Evolutionary conservation across 2,888 invertebrate genomes (phyloP).

Genomic region (Spialia ferax): DNA sequence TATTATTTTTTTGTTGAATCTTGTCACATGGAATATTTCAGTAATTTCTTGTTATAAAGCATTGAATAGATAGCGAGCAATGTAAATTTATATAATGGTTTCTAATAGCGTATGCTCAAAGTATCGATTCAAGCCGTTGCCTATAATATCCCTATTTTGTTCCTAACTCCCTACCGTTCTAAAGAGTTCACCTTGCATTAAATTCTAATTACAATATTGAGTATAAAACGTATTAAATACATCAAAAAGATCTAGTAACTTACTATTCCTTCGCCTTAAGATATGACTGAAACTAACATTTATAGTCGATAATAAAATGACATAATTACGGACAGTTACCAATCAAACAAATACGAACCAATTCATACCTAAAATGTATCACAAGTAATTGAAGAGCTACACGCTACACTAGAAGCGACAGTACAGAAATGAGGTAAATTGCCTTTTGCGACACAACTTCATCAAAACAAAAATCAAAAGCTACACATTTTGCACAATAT

Average conservation of each 20-base stretch:
- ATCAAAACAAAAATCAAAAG: background rate
- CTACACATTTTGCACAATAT: too few species aligned
- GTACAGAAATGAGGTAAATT: background rate
- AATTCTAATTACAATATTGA: conserved; percentile 74
- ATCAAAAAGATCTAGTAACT: conserved; percentile 76
- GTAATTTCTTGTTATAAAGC: background rate
- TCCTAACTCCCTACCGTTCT: conserved; percentile 56
- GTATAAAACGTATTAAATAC: conserved; percentile 85
- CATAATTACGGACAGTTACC: background rate
- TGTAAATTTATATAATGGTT: conserved; percentile 3
- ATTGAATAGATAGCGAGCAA: conserved; percentile 26
- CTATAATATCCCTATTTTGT: conserved; percentile 52
- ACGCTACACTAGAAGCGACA: conserved; percentile 15
- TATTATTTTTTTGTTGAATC: background rate
- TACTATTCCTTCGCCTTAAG: conserved; percentile 62
- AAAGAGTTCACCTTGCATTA: conserved; percentile 64
- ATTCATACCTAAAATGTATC: conserved; percentile 54
- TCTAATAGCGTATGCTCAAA: conserved; percentile 9
- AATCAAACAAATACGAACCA: conserved; percentile 16
- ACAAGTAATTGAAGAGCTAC: conserved; percentile 52
- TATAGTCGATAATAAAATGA: conserved; percentile 21
- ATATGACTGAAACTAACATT: conserved; percentile 53
- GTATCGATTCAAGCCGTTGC: conserved; percentile 42
- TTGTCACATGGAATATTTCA: background rate
- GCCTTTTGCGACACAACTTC: background rate